Conservation (phyloP, 2,888 invertebrate species). For the Cataglyphis altisquamis region DNA sequence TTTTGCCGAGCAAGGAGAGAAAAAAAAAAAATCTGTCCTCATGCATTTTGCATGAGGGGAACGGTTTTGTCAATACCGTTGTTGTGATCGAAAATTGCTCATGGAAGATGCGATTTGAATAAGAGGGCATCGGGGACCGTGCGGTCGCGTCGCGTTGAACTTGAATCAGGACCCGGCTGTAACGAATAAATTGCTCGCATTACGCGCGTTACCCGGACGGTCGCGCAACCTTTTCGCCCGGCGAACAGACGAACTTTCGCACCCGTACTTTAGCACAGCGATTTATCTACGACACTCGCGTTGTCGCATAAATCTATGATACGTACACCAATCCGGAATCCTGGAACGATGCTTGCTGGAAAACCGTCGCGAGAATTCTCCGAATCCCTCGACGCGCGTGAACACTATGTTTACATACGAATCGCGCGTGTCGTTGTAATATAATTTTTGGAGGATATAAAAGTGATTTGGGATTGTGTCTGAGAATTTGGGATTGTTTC, state of each 20-base stretch:
- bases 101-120: conserved; percentile 82
- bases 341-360: conserved; percentile 28
- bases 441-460: conserved; percentile 1
- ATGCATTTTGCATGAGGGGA: conserved; percentile 80
- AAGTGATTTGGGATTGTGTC: background rate
- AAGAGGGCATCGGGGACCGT: conserved; percentile 76
- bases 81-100: conserved; percentile 83
- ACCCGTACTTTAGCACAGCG: conserved; percentile 66
- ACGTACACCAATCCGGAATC: conserved; percentile 59
- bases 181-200: conserved; percentile 81
- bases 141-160: conserved; percentile 68
- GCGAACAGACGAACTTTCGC: conserved; percentile 74
- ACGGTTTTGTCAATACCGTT: conserved; percentile 82
- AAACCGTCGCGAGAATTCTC: conserved; percentile 8
- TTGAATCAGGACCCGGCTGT: conserved; percentile 76
- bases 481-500: background rate
- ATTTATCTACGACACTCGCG: conserved; percentile 72
- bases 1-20: conserved; percentile 1
- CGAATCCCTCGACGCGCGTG: conserved; percentile 4
- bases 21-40: conserved; percentile 70
- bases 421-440: background rate
- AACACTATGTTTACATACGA: background rate
- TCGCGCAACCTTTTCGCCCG: conserved; percentile 46
- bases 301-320: conserved; percentile 73
- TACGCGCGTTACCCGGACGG: conserved; percentile 69